phyloP scores from a whole-genome alignment of 2,113 vertebrate species.

The Gymnogyps californianus region DNA sequence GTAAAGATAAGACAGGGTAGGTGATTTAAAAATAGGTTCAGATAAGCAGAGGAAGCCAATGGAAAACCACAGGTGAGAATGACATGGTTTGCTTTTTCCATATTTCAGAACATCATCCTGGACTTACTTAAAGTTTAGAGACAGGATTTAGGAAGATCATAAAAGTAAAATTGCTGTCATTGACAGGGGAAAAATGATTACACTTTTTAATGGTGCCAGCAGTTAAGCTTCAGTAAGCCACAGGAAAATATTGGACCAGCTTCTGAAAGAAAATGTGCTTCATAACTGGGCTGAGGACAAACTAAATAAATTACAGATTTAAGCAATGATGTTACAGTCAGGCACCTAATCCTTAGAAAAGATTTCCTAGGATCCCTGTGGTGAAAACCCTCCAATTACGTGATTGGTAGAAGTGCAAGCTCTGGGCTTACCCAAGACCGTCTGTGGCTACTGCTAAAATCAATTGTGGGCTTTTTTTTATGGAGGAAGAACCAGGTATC shows the following conservation, averaged over 20 bases:
- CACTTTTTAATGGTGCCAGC: neutral
- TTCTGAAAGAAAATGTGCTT: neutral
- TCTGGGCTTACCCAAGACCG: neutral
- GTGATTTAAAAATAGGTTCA: neutral
- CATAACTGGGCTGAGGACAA: neutral
- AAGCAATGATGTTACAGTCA: neutral
- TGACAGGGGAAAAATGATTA: neutral
- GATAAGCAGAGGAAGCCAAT: neutral
- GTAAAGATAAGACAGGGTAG: neutral
- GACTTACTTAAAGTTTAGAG: slow-evolving; percentile 6
- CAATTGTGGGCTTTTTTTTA: fast-evolving
- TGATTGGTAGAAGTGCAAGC: neutral
- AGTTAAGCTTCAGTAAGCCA: slow-evolving; percentile 32
- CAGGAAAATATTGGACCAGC: neutral
- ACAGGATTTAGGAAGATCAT: slow-evolving; percentile 30
- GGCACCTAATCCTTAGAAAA: neutral
- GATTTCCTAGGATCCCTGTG: neutral
- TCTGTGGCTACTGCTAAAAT: neutral
- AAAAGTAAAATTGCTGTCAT: slow-evolving; percentile 29
- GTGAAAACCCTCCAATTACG: neutral
- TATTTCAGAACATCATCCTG: neutral
- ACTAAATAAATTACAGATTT: neutral
- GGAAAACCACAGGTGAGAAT: neutral
- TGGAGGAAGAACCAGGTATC: neutral
- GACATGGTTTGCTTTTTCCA: neutral